phyloP scores from a whole-genome alignment of 2,113 vertebrate species.

The Poeciliopsis turrubarensis region DNA sequence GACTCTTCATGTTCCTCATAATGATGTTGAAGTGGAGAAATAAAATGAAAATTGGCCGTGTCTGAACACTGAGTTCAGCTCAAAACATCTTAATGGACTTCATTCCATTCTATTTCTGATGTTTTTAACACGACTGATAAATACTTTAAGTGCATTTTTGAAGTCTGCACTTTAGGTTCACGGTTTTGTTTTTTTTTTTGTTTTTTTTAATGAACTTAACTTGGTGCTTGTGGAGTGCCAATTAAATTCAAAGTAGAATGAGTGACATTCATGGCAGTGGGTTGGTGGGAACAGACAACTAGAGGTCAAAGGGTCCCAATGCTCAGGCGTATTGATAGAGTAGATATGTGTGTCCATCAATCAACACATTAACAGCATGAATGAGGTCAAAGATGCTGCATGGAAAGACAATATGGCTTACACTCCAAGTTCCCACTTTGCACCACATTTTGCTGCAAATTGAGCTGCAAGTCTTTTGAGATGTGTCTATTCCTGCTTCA shows the following conservation, averaged over 20 bases:
- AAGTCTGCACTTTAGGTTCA: not conserved
- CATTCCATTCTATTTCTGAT: not conserved
- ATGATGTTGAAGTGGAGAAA: conserved; percentile 54
- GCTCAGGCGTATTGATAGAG: conserved; percentile 49
- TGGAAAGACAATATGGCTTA: not conserved
- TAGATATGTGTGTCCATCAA: conserved; percentile 52
- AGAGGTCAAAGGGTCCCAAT: conserved; percentile 39
- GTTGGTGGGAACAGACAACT: conserved; percentile 65
- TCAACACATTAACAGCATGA: conserved; percentile 22
- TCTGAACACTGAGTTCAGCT: conserved; percentile 14
- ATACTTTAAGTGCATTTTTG: no score
- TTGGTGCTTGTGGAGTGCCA: not conserved
- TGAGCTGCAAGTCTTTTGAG: no score
- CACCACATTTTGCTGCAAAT: not conserved
- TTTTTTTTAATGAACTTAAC: not conserved
- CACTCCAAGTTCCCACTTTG: not conserved
- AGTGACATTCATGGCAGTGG: conserved; percentile 8
- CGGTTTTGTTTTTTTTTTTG: no score
- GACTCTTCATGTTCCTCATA: conserved; percentile 12
- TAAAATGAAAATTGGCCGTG: conserved; percentile 49
- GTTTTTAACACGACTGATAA: not conserved
- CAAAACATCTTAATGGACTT: conserved; percentile 14
- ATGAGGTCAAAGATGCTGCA: not conserved
- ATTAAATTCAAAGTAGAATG: not conserved
- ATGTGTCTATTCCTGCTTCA: no score